phyloP scores from a whole-genome alignment of 2,113 vertebrate species.

The Hiodon alosoides region DNA sequence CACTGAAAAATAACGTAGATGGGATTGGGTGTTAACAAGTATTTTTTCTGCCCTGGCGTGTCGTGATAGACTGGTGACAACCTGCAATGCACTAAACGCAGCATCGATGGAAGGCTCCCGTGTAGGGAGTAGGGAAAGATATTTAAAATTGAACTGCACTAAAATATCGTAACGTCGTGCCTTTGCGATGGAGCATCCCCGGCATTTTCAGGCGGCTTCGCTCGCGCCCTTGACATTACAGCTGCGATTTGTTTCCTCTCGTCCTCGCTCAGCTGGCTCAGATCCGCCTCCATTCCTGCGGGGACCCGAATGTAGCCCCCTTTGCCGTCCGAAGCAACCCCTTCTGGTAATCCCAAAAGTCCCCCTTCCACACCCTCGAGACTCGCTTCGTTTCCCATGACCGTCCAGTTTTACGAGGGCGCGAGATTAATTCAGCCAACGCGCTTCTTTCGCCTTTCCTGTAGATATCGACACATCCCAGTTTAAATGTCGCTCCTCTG shows the following conservation, averaged over 20 bases:
- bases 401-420: slow-evolving; percentile 44
- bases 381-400: slow-evolving; percentile 97
- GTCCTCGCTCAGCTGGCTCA: slow-evolving; percentile 84
- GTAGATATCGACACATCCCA: slow-evolving; percentile 40
- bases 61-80: slow-evolving; percentile 37
- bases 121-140: neutral
- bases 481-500: slow-evolving; percentile 31
- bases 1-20: neutral
- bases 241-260: slow-evolving; percentile 82
- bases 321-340: slow-evolving; percentile 70
- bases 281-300: slow-evolving; percentile 75
- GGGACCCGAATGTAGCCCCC: slow-evolving; percentile 66
- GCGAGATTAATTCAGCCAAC: slow-evolving; percentile 9
- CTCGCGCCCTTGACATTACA: slow-evolving; percentile 89
- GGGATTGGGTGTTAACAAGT: slow-evolving; percentile 49
- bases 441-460: neutral
- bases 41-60: slow-evolving; percentile 21
- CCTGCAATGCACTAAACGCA: slow-evolving; percentile 32
- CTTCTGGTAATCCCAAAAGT: slow-evolving; percentile 70
- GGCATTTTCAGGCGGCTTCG: slow-evolving; percentile 74
- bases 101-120: slow-evolving; percentile 1
- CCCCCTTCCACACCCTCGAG: slow-evolving; percentile 81
- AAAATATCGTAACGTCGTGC: slow-evolving; percentile 55
- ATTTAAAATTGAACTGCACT: neutral
- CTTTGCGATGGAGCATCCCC: slow-evolving; percentile 70